Evolutionary conservation across 2,113 vertebrate genomes (phyloP).

Genomic region (Pseudopipra pipra): DNA sequence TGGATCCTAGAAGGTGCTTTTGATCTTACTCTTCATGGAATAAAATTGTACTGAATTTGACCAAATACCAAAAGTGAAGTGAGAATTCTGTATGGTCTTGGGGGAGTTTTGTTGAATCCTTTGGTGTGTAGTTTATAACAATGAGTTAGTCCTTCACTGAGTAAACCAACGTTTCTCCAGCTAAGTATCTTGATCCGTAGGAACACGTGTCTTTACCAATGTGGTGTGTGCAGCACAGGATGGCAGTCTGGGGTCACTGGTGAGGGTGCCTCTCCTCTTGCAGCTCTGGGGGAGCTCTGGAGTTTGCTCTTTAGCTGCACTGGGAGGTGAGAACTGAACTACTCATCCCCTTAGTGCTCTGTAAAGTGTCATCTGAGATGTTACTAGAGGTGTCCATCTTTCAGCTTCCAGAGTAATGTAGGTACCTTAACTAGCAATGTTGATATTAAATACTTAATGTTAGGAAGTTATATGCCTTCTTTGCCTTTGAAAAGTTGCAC

Average conservation of each 20-base stretch:
- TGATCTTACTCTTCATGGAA: not conserved
- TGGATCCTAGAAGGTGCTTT: not conserved
- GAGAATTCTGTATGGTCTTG: not conserved
- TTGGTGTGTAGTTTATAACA: not conserved
- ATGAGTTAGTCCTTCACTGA: not conserved
- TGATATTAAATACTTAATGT: not conserved
- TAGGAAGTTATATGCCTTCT: not conserved
- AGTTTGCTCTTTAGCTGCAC: not conserved
- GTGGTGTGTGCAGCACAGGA: fast-evolving
- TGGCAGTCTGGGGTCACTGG: not conserved
- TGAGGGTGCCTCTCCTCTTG: not conserved
- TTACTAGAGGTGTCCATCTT: not conserved
- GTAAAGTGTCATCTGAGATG: not conserved
- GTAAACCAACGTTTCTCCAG: not conserved
- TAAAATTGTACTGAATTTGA: not conserved
- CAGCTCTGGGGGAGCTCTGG: not conserved
- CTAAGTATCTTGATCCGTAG: not conserved
- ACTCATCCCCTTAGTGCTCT: not conserved
- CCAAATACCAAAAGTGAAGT: not conserved
- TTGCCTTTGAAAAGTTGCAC: not conserved
- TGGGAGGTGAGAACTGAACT: not conserved
- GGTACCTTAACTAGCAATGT: not conserved
- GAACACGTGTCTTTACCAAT: fast-evolving
- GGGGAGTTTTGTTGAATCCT: fast-evolving
- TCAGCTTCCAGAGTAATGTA: not conserved